Evolutionary conservation across 2,888 invertebrate species (phyloP), one percentile per base, ranked within the genome.

Genomic region (Ceramica pisi): DNA sequence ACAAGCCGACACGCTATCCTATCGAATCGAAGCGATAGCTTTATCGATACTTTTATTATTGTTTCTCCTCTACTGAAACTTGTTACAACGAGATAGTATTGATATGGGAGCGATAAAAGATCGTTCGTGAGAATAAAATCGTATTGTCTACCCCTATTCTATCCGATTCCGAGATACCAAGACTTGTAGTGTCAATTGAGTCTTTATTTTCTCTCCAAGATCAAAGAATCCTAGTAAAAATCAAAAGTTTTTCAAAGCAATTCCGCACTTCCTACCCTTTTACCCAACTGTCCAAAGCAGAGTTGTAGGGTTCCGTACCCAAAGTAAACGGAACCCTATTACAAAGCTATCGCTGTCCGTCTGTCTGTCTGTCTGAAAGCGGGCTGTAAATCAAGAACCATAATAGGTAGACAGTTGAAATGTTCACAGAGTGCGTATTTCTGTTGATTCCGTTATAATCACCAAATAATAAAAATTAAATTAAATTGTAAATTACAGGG

Each of bases 41-140:
- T 74, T 61, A 74, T 61, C 41, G 41, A 78, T 55, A 71, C 71
- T 71, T 74, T 71, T 74, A 35, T 44, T 35, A 78, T 74, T 71
- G 72, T 74, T 79, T 78, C 35, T 48, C 9, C 19, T 55, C 14
- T 12, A 38, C 8, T 74, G 38, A 61, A 71, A 71, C 60, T 74
- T 74, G 79, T 78, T 12, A 78, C 48, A 56, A 61, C 72, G 48
- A 72, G 44, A 72, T 78, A 61, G 48, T 78, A 74, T 71, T 60
- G 74, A 61, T 74, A 74, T 38, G 60, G 35, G n/a, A 56, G 21
- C 50, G 79, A 78, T 60, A 79, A 51, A 74, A 56, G 72, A 56
- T 74, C 60, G 14, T 78, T 71, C 21, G 55, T 44, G 61, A 71
- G 60, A 56, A 74, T 50, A 26, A 71, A 71, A 48, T 55, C 59